Conservation (phyloP, 2,888 invertebrate genomes). For the Chalcosyrphus nemorum region DNA sequence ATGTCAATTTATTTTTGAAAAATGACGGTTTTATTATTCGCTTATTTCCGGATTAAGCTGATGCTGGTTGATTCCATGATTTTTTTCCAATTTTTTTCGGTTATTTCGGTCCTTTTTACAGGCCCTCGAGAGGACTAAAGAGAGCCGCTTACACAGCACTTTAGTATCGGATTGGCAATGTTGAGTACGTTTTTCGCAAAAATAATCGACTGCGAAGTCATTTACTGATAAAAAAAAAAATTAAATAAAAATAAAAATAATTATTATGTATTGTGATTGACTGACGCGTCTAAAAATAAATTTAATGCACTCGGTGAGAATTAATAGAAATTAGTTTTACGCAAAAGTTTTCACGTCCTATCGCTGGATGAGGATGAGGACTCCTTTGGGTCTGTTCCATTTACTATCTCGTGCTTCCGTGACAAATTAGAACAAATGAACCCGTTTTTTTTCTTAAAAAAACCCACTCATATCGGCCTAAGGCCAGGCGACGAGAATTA, state of each 20-base stretch:
- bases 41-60: constrained; percentile 36
- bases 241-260: not conserved
- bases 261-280: not conserved
- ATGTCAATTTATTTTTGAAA: constrained; percentile 74
- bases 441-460: constrained; percentile 41
- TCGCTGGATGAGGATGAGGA: not conserved
- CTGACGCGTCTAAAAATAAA: not conserved
- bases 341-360: constrained; percentile 30
- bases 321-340: not conserved
- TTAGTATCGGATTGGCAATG: constrained; percentile 6
- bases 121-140: constrained; percentile 4
- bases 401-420: constrained; percentile 42
- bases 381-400: not conserved
- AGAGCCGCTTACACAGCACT: constrained; percentile 15
- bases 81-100: not conserved
- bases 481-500: constrained; percentile 63
- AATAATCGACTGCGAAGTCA: constrained; percentile 6
- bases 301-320: not conserved
- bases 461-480: constrained; percentile 55
- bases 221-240: constrained; percentile 19
- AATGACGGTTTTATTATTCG: constrained; percentile 63
- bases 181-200: constrained; percentile 13
- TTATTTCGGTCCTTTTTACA: not conserved
- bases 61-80: constrained; percentile 14
- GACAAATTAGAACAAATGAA: constrained; percentile 63